Evolutionary conservation across 2,113 vertebrate species (phyloP).

Genomic region (Perca fluviatilis): DNA sequence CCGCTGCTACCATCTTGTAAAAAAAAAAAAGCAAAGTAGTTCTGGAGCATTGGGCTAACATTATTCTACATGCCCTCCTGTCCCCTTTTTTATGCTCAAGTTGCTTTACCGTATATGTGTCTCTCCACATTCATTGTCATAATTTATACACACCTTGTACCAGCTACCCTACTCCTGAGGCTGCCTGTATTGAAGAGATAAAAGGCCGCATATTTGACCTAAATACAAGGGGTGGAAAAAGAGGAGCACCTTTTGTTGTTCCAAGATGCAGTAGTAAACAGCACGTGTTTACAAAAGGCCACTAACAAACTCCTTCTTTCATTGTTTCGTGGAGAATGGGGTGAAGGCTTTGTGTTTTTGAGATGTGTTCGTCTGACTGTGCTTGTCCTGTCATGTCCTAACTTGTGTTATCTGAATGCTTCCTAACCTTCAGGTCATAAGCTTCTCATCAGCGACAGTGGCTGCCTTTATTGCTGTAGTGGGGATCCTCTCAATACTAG

Average conservation of each 20-base stretch:
- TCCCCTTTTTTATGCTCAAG: not conserved
- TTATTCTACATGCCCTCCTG: conserved; percentile 6
- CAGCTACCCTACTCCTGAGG: conserved; percentile 19
- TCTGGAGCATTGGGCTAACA: not conserved
- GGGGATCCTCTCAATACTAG: conserved; percentile 93
- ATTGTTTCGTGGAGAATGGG: not conserved
- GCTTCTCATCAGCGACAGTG: conserved; percentile 91
- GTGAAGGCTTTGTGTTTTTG: not conserved
- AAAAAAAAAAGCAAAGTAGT: not conserved
- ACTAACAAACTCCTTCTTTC: conserved; percentile 1
- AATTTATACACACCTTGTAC: conserved; percentile 3
- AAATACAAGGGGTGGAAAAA: conserved; percentile 18
- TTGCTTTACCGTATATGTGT: not conserved
- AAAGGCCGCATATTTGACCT: conserved; percentile 7
- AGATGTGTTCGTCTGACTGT: not conserved
- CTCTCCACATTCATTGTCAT: not conserved
- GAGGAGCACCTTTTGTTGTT: not conserved
- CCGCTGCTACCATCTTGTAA: not conserved
- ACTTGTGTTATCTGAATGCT: conserved; percentile 26
- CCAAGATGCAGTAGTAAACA: not conserved
- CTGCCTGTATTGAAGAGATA: not conserved
- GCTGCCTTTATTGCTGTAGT: conserved; percentile 93
- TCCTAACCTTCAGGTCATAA: conserved; percentile 86
- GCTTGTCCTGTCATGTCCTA: conserved; percentile 27
- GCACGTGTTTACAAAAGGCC: not conserved